Conservation (phyloP, 2,888 invertebrate genomes). For the Merodon equestris region DNA sequence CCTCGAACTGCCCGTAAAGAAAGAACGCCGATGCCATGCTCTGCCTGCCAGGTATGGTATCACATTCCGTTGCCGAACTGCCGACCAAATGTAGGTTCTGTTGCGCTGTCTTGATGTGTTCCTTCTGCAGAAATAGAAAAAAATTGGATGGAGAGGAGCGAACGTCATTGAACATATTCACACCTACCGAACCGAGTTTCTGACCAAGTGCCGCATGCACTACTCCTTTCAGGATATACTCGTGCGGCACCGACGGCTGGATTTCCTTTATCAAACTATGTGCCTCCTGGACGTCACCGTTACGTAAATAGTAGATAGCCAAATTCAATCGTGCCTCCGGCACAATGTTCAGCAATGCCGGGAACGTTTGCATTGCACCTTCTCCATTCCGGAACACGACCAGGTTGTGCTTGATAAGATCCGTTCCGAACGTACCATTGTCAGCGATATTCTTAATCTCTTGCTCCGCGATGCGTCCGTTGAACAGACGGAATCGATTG, state of each 20-base stretch:
- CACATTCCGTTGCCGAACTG: conserved; percentile 97
- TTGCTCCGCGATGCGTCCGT: conserved; percentile 95
- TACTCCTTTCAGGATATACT: conserved; percentile 97
- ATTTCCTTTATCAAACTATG: conserved; percentile 92
- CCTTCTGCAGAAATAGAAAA: conserved; percentile 83
- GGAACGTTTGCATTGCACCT: conserved; percentile 93
- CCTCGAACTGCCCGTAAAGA: conserved; percentile 95
- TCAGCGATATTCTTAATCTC: conserved; percentile 90
- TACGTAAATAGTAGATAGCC: conserved; percentile 94
- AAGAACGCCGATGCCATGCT: conserved; percentile 99
- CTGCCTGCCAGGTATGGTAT: conserved; percentile 97
- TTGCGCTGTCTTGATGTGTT: conserved; percentile 96
- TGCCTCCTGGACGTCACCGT: conserved; percentile 93
- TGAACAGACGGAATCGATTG: conserved; percentile 89
- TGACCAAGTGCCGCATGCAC: conserved; percentile 96
- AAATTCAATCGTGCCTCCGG: conserved; percentile 98
- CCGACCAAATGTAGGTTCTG: conserved; percentile 98
- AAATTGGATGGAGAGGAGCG: not conserved
- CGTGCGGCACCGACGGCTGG: conserved; percentile 95
- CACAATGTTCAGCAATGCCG: conserved; percentile 94
- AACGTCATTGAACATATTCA: conserved; percentile 17
- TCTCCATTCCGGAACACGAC: conserved; percentile 97
- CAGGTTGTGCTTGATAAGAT: conserved; percentile 95
- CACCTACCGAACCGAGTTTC: conserved; percentile 89
- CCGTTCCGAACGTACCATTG: conserved; percentile 91